Evolutionary conservation across 2,888 invertebrate genomes (phyloP).

Genomic region (Fragum whitleyi): DNA sequence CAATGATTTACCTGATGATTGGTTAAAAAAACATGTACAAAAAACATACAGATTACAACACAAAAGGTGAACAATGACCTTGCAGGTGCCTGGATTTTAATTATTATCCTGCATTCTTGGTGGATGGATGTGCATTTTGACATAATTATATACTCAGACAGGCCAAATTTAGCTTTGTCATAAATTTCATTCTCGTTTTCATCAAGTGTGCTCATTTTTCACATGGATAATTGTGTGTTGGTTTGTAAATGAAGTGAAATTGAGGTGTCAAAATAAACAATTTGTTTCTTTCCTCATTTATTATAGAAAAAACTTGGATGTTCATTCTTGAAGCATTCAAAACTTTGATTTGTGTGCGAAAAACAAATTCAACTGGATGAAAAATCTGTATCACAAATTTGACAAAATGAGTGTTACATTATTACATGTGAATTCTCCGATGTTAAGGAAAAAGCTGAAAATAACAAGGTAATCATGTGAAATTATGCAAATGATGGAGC

Average conservation of each 20-base stretch:
- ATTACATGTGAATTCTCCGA: conserved; percentile 42
- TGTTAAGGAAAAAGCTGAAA: conserved; percentile 32
- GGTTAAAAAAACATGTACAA: neutral
- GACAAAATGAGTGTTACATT: conserved; percentile 32
- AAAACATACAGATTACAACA: neutral
- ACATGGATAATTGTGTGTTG: too few relatives aligned
- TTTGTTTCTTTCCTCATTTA: too few relatives aligned
- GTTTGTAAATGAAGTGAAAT: too few relatives aligned
- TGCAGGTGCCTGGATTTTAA: neutral
- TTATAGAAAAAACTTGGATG: too few relatives aligned
- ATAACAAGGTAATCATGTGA: conserved; percentile 14
- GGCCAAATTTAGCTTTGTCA: neutral
- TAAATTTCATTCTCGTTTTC: too few relatives aligned
- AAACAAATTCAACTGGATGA: neutral
- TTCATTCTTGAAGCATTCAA: too few relatives aligned
- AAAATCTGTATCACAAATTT: neutral
- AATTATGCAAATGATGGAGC: neutral
- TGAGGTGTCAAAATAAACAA: too few relatives aligned
- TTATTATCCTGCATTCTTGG: neutral
- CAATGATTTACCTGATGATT: neutral
- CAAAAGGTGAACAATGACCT: neutral
- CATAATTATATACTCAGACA: neutral
- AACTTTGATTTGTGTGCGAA: neutral
- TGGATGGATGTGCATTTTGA: neutral
- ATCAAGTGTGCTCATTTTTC: too few relatives aligned